Conservation (phyloP, 2,113 vertebrate species). For the human region GRCh38 chr12:61343001-61343500, state of each 20-base stretch:
- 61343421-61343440: background rate
- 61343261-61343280: background rate
- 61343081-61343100: background rate
- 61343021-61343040: no score
- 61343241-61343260: background rate
- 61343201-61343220: background rate
- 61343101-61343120: background rate
- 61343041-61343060: no score
- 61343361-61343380: background rate
- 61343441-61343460: background rate
- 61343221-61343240: background rate
- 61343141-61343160: background rate
- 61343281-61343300: background rate
- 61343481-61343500: background rate
- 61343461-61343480: background rate
- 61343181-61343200: background rate
- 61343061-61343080: no score
- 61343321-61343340: background rate
- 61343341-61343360: background rate
- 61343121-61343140: background rate
- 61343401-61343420: background rate
- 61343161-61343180: background rate
- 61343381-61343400: background rate
- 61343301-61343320: background rate
- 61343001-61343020: no score